Conservation (phyloP, 2,113 vertebrate genomes). For the Pedetes capensis region DNA sequence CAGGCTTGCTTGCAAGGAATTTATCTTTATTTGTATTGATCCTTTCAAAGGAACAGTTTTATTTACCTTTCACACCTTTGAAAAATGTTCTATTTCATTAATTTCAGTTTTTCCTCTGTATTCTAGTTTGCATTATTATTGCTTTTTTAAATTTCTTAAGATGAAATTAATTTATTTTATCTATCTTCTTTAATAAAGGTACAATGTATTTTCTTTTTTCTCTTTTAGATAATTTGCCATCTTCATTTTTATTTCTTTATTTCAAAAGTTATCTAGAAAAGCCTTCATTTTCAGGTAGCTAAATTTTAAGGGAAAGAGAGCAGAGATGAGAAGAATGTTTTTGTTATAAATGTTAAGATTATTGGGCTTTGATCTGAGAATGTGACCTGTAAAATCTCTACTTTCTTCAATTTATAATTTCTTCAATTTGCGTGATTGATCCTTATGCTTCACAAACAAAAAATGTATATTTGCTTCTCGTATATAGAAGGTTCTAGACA, state of each 20-base stretch:
- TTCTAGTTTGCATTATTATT: not conserved
- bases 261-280: not conserved
- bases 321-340: not conserved
- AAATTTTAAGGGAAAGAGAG: not conserved
- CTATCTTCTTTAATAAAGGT: not conserved
- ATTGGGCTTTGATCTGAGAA: not conserved
- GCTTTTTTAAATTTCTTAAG: not conserved
- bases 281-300: not conserved
- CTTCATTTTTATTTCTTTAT: not conserved
- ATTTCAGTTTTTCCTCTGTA: not conserved
- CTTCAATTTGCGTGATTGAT: not conserved
- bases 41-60: not conserved
- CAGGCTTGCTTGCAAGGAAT: not conserved
- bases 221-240: not conserved
- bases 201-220: not conserved
- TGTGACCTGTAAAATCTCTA: not conserved
- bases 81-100: not conserved
- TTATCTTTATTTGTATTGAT: not conserved
- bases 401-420: not conserved
- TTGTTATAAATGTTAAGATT: not conserved
- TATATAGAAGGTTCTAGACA: not conserved
- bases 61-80: not conserved
- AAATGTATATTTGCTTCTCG: not conserved
- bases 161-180: not conserved
- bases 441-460: not conserved